A percentile compares a stretch with the other conserved stretches of the same genome.
These are phyloP conservation scores for western clawed frog (Xenopus tropicalis) DNA, from an alignment of 2,113 vertebrate species.

Conservation along the genomic window DNA sequence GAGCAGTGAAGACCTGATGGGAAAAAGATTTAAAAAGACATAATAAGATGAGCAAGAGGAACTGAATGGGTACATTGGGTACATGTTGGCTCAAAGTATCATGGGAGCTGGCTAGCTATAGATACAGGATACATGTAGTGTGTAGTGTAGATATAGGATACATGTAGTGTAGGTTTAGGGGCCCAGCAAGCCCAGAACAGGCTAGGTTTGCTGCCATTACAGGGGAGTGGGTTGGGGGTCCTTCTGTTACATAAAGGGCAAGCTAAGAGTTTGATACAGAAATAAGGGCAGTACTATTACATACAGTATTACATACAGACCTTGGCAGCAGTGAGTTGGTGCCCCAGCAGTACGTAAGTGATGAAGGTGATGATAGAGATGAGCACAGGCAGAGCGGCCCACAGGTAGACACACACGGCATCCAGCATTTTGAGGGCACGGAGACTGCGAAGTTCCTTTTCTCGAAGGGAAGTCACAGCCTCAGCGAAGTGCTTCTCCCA, in stretches of 20 bases:
- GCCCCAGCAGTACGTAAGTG: conserved; percentile 83
- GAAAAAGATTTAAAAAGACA: not conserved
- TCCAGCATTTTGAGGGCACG: conserved; percentile 82
- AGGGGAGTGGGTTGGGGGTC: too few species aligned
- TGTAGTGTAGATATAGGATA: too few species aligned
- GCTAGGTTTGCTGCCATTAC: too few species aligned
- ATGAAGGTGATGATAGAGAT: conserved; percentile 89
- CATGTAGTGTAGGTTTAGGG: too few species aligned
- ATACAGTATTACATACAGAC: conserved; percentile 53
- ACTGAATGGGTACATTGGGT: not conserved
- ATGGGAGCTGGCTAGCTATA: too few species aligned
- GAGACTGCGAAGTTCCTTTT: conserved; percentile 75
- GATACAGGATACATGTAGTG: too few species aligned
- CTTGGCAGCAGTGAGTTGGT: conserved; percentile 91
- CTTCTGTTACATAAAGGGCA: too few species aligned
- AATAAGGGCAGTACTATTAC: too few species aligned
- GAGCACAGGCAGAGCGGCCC: conserved; percentile 90
- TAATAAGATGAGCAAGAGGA: not conserved
- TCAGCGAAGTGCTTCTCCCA: conserved; percentile 83
- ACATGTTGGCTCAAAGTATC: not conserved
- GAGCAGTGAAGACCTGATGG: conserved; percentile 85
- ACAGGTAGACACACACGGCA: conserved; percentile 90
- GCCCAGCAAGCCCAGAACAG: too few species aligned
- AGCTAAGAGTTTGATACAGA: too few species aligned
- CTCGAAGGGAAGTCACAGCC: conserved; percentile 68